Base-by-base conservation (phyloP, 2,113 vertebrate species). In the Silurus asotus region DNA sequence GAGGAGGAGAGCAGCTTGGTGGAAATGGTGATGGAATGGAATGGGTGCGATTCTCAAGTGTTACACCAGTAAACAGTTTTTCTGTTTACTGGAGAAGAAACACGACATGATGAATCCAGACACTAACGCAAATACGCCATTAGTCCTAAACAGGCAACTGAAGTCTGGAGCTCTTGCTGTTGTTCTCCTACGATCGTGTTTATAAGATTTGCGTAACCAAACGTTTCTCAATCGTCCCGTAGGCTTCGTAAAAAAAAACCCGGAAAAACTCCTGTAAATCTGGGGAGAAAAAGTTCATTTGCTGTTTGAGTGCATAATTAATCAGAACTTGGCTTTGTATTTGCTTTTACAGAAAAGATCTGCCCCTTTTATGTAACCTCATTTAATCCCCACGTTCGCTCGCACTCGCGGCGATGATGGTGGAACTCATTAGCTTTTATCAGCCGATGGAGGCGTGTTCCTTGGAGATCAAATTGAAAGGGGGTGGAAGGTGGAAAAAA, bases 381-480 rank as follows among this genome's bases (percentile, higher is more conserved):
- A 14, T 82, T 88, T 86, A 78, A 81, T 81, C 79, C 81, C 58
- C 49, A 61, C 56, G 14, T 61, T 84, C 28, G 48, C 65, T 58
- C 67, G 13, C 37, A 81, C 59, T 67, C 51, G 49, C 55, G 2
- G 76, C 13, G 37, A 37, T 59, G 76, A 74, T 62, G n/a, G 81
- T 85, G 82, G 45, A 88, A 83, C 84, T 88, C 86, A 87, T 87
- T 87, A 85, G 82, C 79, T 88, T 90, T 89, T 90, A 88, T 87
- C 87, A 78, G 67, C 79, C 14, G 48, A 56, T 69, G 77, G 28
- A 67, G 45, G 84, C 61, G 82, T 58, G 53, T 58, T 58, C 84
- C 65, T 19, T 81, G 59, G 56, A 89, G 86, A 86, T 77, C 59
- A 49, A 51, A 51, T 61, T 69, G 28, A 81, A 86, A 81, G 74